These are phyloP conservation scores for Polyodon spathula DNA, from an alignment of 2,113 vertebrate species.

Conservation along the genomic window DNA sequence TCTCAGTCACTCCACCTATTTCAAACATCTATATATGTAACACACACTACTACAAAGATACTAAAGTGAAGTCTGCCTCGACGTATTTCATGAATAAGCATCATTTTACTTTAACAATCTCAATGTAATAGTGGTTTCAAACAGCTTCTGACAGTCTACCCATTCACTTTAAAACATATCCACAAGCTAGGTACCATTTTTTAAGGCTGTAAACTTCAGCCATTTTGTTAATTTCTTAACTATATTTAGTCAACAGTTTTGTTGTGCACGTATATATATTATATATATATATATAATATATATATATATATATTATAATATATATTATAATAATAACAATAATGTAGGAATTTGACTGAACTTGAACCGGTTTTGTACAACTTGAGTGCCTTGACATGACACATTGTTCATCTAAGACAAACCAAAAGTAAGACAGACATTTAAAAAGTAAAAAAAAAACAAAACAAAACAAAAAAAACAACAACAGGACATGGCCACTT, in stretches of 20 bases:
- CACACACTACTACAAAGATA: background rate
- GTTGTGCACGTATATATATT: too few relatives aligned
- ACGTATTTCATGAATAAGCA: background rate
- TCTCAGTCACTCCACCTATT: background rate
- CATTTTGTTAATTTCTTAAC: slow-evolving; percentile 55
- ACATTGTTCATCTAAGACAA: too few relatives aligned
- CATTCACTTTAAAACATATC: slow-evolving; percentile 7
- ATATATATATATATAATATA: slow-evolving; percentile 26
- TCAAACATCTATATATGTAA: background rate
- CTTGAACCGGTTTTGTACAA: too few relatives aligned
- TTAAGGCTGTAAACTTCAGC: slow-evolving; percentile 37
- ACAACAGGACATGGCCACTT: slow-evolving; percentile 62
- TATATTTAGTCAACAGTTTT: slow-evolving; percentile 57
- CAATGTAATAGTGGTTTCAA: background rate
- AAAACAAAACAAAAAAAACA: too few relatives aligned
- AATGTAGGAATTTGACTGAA: too few relatives aligned
- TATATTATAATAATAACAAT: too few relatives aligned
- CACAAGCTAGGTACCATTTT: slow-evolving; percentile 18
- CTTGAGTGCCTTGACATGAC: too few relatives aligned
- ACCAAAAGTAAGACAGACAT: too few relatives aligned
- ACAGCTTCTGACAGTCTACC: background rate
- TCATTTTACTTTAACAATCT: background rate
- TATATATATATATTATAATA: too few relatives aligned
- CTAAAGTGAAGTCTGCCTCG: too few relatives aligned
- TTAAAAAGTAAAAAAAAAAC: too few relatives aligned